Conservation (phyloP, 2,888 invertebrate species). For the Caenorhabditis japonica region DNA sequence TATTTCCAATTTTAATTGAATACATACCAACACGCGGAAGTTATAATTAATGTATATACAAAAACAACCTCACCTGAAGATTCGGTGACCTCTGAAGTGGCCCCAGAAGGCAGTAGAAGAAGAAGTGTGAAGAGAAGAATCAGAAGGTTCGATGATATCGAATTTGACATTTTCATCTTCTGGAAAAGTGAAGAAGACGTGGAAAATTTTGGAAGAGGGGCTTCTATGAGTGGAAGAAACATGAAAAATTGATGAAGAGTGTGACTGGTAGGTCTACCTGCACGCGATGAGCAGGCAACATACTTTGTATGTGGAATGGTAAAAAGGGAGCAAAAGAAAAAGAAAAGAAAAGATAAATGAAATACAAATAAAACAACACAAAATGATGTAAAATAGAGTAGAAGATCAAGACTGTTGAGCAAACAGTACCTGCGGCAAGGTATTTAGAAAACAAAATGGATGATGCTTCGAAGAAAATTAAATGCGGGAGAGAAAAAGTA, state of each 20-base stretch:
- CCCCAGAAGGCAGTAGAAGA: conserved; percentile 7
- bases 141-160: conserved; percentile 2
- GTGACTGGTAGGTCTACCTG: conserved; percentile 25
- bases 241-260: conserved; percentile 24
- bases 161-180: conserved; percentile 12
- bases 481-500: conserved; percentile 7
- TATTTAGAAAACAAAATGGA: conserved; percentile 14
- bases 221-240: conserved; percentile 1
- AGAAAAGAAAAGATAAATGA: not conserved
- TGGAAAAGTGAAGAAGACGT: conserved; percentile 19
- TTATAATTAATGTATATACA: too few relatives aligned
- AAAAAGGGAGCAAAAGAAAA: not conserved
- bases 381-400: conserved; percentile 11
- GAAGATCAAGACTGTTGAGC: conserved; percentile 47
- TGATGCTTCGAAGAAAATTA: conserved; percentile 5
- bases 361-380: too few relatives aligned
- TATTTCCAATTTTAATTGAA: too few relatives aligned
- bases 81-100: conserved; percentile 38
- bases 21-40: conserved; percentile 27
- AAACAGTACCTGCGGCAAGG: conserved; percentile 25
- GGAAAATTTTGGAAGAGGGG: conserved; percentile 5
- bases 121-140: conserved; percentile 17
- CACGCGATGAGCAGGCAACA: conserved; percentile 7
- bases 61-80: conserved; percentile 36
- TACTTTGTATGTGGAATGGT: too few relatives aligned